Evolutionary conservation across 1,140 invertebrate species (phyloP), one percentile per base, ranked within the genome.

Genomic region (Cotesia vestalis): DNA sequence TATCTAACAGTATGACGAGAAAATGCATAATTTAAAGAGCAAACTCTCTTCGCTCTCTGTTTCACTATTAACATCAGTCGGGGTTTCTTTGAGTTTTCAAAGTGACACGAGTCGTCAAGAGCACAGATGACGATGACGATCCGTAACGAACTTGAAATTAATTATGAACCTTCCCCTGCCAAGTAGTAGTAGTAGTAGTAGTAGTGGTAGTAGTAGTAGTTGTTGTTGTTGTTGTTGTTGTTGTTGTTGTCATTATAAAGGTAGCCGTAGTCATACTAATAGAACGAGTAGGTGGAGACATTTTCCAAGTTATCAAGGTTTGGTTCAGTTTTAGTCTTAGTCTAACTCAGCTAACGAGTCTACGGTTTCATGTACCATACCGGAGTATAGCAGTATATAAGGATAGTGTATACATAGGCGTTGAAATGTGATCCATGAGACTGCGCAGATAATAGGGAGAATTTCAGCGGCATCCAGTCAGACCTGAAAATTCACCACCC

Each of bases 11-110:
- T 76, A 76, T 80, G 83, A 85, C 83, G 84, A 86, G 83, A 85
- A 84, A 84, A 84, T 85, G 82, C 83, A 84, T 85, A 86, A 86
- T 85, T 84, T 76, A 79, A 76, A 63, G 46, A 68, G 69, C n/a
- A 73, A 46, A 46, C 8, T 46, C 40, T 46, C 27, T 46, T 6
- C 40, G 6, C 11, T 46, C 40, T 46, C 40, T 46, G 40, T 46
- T 46, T 63, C 35, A 61, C 70, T 68, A 64, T 66, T 57, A 35
- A 69, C 46, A 53, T 57, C 67, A 59, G 60, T 67, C 20, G 59
- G n/a, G 20, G 14, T 46, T 17, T 35, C 52, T 61, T 68, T 53
- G 61, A 57, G 2, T 53, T 34, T 51, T 34, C n/a, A 69, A 61
- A 14, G 52, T 68, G 38, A 68, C 38, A 57, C 52, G 66, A 68